Percentiles rank a stretch among this genome's conserved stretches.
Conservation (phyloP, 1,140 invertebrate species). For the Panulirus ornatus region DNA sequence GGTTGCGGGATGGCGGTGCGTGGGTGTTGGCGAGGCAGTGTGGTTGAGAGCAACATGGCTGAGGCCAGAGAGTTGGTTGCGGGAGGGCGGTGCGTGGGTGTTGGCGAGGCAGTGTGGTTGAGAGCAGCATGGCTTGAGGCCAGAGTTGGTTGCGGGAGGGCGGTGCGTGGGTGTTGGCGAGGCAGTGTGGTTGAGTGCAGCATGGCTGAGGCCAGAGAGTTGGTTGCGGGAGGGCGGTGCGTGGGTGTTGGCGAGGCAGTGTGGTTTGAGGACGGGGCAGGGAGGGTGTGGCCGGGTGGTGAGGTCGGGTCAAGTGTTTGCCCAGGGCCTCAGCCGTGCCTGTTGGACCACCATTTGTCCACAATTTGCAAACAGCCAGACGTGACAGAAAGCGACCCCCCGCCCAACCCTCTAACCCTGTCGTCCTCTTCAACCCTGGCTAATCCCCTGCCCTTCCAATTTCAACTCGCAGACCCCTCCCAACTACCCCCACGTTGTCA, state of each 20-base stretch:
- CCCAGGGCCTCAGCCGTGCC: not conserved
- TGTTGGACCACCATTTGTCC: not conserved
- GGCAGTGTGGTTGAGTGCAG: too few species aligned
- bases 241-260: not conserved
- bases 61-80: too few species aligned
- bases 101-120: too few species aligned
- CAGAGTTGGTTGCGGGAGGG: too few species aligned
- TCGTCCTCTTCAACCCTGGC: not conserved
- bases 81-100: too few species aligned
- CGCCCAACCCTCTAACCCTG: not conserved
- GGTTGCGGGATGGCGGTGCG: too few species aligned
- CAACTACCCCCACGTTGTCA: not conserved
- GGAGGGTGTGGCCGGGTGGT: not conserved
- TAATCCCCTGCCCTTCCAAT: not conserved
- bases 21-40: too few species aligned
- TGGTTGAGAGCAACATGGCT: too few species aligned
- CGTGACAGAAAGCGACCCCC: not conserved
- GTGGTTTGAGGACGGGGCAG: not conserved
- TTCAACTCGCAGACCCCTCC: too few species aligned
- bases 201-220: not conserved
- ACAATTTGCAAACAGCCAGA: not conserved
- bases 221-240: not conserved
- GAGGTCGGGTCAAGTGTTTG: not conserved
- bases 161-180: too few species aligned
- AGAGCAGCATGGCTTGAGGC: too few species aligned